Evolutionary conservation across 2,888 invertebrate species (phyloP).

Genomic region (Idaea aversata): DNA sequence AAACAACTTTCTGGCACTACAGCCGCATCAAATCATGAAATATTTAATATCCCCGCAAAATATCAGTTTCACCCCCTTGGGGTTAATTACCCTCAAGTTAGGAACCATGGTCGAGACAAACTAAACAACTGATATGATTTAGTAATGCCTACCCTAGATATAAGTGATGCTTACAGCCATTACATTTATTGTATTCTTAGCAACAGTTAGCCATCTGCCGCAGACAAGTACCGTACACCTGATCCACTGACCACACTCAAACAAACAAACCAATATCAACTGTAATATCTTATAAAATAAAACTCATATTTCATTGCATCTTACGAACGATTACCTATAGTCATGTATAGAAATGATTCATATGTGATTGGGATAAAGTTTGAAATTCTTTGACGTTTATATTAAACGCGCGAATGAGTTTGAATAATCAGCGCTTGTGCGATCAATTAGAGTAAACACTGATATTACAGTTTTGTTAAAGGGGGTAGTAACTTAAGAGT

Average conservation of each 20-base stretch:
- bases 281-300: constrained; percentile 16
- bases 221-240: constrained; percentile 50
- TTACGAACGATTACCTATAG: constrained; percentile 11
- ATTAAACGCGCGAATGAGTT: constrained; percentile 30
- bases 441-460: constrained; percentile 33
- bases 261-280: constrained; percentile 16
- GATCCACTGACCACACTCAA: constrained; percentile 46
- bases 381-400: constrained; percentile 10
- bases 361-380: constrained; percentile 14
- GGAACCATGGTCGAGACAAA: background rate
- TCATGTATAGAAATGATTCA: constrained; percentile 13
- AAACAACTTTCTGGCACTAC: no score
- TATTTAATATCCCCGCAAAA: no score
- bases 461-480: constrained; percentile 29
- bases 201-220: constrained; percentile 51
- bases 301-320: constrained; percentile 17
- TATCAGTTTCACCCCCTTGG: no score
- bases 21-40: no score
- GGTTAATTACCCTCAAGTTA: no score
- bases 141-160: constrained; percentile 20
- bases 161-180: constrained; percentile 27
- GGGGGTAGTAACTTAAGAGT: background rate
- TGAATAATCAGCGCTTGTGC: constrained; percentile 24
- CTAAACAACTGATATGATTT: background rate
- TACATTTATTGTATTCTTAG: constrained; percentile 37